A percentile compares a stretch with the other conserved stretches of the same genome.
phyloP scores from a whole-genome alignment of 1,140 invertebrate species.

The Hestina assimilis region DNA sequence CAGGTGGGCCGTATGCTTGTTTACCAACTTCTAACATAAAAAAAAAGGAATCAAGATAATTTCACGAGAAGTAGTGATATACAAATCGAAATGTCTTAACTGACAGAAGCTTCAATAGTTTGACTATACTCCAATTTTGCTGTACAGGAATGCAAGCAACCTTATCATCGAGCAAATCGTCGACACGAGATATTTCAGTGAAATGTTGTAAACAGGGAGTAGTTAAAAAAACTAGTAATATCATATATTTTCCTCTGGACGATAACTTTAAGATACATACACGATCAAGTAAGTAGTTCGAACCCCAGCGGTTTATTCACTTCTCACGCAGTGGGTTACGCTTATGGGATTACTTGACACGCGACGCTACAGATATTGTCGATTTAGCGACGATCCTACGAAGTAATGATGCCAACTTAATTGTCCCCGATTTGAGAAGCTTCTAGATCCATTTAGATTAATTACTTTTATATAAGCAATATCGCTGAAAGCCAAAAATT shows the following conservation, averaged over 20 bases:
- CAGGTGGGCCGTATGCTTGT: no score
- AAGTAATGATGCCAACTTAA: constrained; percentile 66
- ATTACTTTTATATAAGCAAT: constrained; percentile 36
- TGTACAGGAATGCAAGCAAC: no score
- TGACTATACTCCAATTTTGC: no score
- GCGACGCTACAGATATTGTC: constrained; percentile 72
- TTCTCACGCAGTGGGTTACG: constrained; percentile 66
- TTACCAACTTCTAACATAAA: no score
- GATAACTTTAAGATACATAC: constrained; percentile 17
- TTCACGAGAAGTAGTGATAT: no score
- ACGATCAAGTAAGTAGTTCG: constrained; percentile 58
- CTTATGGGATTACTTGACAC: constrained; percentile 66
- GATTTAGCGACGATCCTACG: constrained; percentile 56
- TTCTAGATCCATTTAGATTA: constrained; percentile 49
- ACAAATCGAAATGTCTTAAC: no score
- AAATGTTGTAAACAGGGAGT: no score
- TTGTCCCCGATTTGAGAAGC: constrained; percentile 52
- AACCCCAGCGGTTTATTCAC: constrained; percentile 64
- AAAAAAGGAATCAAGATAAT: no score
- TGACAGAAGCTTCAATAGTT: no score
- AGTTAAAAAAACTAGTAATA: no score
- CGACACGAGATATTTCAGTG: no score
- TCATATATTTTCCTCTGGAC: not conserved
- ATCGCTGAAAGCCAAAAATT: not conserved
- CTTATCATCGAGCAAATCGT: no score